A percentile compares a stretch with the other conserved stretches of the same genome.
These are phyloP conservation scores for Jordanella pulchra DNA, from an alignment of 2,797 vertebrate genomes.

Conservation along the genomic window DNA sequence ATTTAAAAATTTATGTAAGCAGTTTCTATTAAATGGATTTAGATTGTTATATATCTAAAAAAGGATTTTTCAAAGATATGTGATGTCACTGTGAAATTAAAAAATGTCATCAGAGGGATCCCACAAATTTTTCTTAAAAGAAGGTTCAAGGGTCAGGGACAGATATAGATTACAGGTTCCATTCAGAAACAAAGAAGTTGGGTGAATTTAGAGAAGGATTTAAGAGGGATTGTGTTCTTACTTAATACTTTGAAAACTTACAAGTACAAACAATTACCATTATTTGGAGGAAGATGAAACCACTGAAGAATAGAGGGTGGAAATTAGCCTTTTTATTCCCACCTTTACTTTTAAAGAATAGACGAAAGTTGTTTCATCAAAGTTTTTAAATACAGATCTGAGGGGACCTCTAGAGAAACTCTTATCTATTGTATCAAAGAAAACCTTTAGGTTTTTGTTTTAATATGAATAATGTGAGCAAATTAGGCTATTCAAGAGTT, in stretches of 20 bases:
- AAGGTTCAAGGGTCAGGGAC: neutral
- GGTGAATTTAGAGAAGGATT: neutral
- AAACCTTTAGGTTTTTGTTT: neutral
- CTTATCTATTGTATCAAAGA: no score
- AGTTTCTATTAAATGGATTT: neutral
- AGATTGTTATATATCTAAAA: neutral
- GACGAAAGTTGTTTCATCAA: neutral
- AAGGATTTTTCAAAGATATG: neutral
- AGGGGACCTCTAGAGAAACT: neutral
- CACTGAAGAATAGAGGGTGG: neutral
- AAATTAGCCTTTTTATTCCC: neutral
- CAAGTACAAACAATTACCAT: no score
- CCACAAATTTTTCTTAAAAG: neutral
- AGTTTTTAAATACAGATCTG: neutral
- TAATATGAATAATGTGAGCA: neutral
- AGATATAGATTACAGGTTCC: neutral
- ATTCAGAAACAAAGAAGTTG: neutral
- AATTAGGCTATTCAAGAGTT: neutral
- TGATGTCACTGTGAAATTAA: neutral
- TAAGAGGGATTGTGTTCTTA: neutral
- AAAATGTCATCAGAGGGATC: neutral
- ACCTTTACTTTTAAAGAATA: neutral
- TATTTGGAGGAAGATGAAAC: neutral
- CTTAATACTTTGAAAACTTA: neutral
- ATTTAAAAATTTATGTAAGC: neutral